Percentiles rank a stretch among this genome's conserved stretches.
These are phyloP conservation scores for Limnothrissa miodon DNA, from an alignment of 2,113 vertebrate genomes.

Conservation along the genomic window DNA sequence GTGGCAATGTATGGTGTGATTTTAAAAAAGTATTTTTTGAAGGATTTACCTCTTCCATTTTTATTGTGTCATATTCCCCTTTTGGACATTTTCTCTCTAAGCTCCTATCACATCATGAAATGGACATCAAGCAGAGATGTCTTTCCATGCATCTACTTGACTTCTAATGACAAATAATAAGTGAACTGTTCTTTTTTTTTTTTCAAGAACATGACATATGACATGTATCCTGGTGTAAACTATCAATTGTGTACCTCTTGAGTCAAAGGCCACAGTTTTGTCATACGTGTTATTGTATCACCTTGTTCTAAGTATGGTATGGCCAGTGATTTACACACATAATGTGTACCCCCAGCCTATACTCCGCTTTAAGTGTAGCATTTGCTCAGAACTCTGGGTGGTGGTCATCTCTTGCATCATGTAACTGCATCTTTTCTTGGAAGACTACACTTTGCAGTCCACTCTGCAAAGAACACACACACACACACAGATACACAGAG, in stretches of 20 bases:
- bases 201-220: background rate
- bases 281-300: background rate
- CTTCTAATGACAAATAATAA: background rate
- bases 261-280: conserved; percentile 43
- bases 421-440: background rate
- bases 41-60: conserved; percentile 34
- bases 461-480: conserved; percentile 5
- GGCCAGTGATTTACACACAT: background rate
- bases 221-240: background rate
- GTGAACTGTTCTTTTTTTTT: conserved; percentile 22
- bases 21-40: conserved; percentile 46
- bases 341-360: background rate
- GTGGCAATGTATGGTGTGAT: conserved; percentile 50
- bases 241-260: conserved; percentile 16
- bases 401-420: background rate
- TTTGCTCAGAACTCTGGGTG: background rate
- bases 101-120: background rate
- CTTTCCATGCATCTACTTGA: background rate
- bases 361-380: conserved; percentile 11
- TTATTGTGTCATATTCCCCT: background rate
- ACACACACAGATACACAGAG: background rate
- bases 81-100: background rate
- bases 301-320: background rate
- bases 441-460: conserved; percentile 19
- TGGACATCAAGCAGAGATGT: background rate